Evolutionary conservation across 2,797 vertebrate genomes (phyloP).

Genomic region (Hipposideros larvatus): DNA sequence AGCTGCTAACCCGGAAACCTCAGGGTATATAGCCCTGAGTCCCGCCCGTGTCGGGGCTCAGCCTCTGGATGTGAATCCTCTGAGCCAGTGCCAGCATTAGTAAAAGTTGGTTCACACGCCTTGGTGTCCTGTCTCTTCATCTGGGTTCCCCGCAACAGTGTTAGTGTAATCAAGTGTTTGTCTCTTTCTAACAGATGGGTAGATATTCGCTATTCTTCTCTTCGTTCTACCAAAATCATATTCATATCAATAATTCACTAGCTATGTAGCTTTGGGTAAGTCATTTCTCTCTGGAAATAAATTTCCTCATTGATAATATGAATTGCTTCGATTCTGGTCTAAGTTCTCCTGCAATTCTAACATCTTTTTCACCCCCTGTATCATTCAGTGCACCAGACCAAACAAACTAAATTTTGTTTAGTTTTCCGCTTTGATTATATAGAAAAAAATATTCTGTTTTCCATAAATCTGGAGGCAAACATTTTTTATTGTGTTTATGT

Average conservation of each 20-base stretch:
- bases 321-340: background rate
- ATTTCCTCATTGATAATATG: conserved; percentile 6
- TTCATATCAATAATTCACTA: background rate
- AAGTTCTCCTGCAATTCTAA: background rate
- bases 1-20: too few relatives aligned
- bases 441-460: background rate
- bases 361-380: background rate
- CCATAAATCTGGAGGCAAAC: background rate
- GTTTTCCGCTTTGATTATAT: background rate
- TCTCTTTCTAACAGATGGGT: background rate
- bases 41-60: too few relatives aligned
- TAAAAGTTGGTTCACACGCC: too few relatives aligned
- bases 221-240: background rate
- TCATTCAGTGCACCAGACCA: background rate
- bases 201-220: background rate
- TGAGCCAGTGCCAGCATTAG: too few relatives aligned
- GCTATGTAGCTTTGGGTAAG: background rate
- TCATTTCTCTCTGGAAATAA: background rate
- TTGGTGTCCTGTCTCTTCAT: too few relatives aligned
- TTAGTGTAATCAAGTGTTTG: background rate
- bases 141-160: background rate
- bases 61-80: too few relatives aligned
- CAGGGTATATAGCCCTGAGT: too few relatives aligned
- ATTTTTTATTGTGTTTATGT: background rate
- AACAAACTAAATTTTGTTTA: background rate